Evolutionary conservation across 1,140 invertebrate genomes (phyloP).

Genomic region (Eumeta japonica): DNA sequence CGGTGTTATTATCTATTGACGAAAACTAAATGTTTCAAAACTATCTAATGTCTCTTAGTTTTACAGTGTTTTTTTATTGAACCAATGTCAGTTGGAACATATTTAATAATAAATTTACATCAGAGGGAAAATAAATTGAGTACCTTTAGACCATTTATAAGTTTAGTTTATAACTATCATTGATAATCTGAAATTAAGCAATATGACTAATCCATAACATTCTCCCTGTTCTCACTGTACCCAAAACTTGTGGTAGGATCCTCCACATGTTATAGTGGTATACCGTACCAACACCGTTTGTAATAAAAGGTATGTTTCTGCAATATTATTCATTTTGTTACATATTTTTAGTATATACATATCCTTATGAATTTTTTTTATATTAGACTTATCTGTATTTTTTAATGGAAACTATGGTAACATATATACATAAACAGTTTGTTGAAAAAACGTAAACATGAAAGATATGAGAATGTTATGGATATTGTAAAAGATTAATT

Average conservation of each 20-base stretch:
- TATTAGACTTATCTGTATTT: slow-evolving; percentile 28
- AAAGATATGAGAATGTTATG: slow-evolving; percentile 54
- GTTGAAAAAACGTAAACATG: slow-evolving; percentile 15
- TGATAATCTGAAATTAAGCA: too few relatives aligned
- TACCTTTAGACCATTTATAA: too few relatives aligned
- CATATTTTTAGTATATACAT: background rate
- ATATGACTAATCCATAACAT: slow-evolving; percentile 59
- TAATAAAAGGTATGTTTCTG: slow-evolving; percentile 49
- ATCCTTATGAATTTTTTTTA: background rate
- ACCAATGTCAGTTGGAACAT: too few relatives aligned
- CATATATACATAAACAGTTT: slow-evolving; percentile 28
- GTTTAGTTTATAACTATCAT: too few relatives aligned
- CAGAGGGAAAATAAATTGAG: too few relatives aligned
- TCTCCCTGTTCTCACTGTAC: slow-evolving; percentile 53
- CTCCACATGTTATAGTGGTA: slow-evolving; percentile 53
- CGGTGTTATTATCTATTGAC: too few relatives aligned
- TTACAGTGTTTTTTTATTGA: too few relatives aligned
- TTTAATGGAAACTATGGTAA: too few relatives aligned
- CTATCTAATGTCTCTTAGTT: too few relatives aligned
- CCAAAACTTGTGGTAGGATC: slow-evolving; percentile 57
- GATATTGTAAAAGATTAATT: slow-evolving; percentile 22
- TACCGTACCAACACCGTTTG: slow-evolving; percentile 50
- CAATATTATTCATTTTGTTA: slow-evolving; percentile 25
- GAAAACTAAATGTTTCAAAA: too few relatives aligned
- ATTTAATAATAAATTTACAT: too few relatives aligned